These are phyloP conservation scores for Chesias legatella DNA, from an alignment of 2,888 invertebrate genomes.

Conservation along the genomic window DNA sequence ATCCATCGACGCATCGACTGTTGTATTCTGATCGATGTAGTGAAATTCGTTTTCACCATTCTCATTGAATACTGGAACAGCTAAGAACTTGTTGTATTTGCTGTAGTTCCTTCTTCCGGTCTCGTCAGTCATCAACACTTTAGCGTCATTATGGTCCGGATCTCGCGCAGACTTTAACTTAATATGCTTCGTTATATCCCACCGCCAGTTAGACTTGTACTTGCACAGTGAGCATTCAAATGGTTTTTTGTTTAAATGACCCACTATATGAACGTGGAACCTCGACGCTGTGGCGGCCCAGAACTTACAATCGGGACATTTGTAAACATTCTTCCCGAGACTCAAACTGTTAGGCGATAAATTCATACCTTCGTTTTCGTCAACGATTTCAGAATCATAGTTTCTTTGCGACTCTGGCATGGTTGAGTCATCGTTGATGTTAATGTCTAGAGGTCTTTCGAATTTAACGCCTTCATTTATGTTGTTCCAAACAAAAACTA, in stretches of 20 bases:
- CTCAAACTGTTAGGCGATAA: slow-evolving; percentile 71
- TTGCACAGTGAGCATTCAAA: slow-evolving; percentile 97
- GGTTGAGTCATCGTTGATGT: slow-evolving; percentile 71
- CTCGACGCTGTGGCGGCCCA: slow-evolving; percentile 96
- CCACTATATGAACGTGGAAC: slow-evolving; percentile 96
- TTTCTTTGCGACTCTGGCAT: slow-evolving; percentile 54
- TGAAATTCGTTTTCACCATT: slow-evolving; percentile 73
- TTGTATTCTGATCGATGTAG: slow-evolving; percentile 61
- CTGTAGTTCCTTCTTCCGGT: slow-evolving; percentile 94
- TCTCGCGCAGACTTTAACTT: slow-evolving; percentile 93
- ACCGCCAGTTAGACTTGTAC: slow-evolving; percentile 97
- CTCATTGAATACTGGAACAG: slow-evolving; percentile 82
- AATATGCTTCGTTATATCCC: slow-evolving; percentile 98
- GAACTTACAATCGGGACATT: slow-evolving; percentile 95
- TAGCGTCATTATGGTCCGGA: slow-evolving; percentile 88
- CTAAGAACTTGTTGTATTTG: slow-evolving; percentile 94
- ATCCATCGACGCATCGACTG: slow-evolving; percentile 65
- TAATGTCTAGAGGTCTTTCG: slow-evolving; percentile 65
- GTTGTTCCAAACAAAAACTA: slow-evolving; percentile 90
- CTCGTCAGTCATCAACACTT: slow-evolving; percentile 94
- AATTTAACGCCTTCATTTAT: slow-evolving; percentile 73
- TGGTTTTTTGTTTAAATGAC: slow-evolving; percentile 94
- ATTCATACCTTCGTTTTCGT: slow-evolving; percentile 80
- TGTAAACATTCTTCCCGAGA: slow-evolving; percentile 89
- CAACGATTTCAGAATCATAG: slow-evolving; percentile 60